Conservation (phyloP, 2,888 invertebrate genomes). For the Pediacus dermestoides region DNA sequence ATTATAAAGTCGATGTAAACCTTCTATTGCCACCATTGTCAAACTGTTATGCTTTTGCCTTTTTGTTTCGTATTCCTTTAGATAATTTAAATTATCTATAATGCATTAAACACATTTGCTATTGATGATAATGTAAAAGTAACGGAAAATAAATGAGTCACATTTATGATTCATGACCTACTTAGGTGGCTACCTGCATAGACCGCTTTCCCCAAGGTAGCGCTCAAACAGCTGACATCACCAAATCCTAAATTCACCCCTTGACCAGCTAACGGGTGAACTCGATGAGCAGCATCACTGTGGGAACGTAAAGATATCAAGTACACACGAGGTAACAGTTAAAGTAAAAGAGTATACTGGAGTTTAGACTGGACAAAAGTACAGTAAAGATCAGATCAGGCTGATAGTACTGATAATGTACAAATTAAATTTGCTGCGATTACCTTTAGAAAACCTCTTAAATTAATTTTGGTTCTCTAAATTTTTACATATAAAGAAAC, state of each 20-base stretch:
- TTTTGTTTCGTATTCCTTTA: constrained; percentile 78
- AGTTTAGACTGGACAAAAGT: too few relatives aligned
- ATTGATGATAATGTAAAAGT: too few relatives aligned
- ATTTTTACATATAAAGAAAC: too few relatives aligned
- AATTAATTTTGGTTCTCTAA: too few relatives aligned
- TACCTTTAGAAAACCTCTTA: too few relatives aligned
- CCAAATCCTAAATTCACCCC: constrained; percentile 98
- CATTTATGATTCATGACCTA: too few relatives aligned
- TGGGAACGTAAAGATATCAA: constrained; percentile 28
- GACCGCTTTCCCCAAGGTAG: constrained; percentile 65
- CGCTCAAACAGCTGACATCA: constrained; percentile 75
- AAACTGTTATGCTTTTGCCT: constrained; percentile 86
- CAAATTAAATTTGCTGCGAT: too few relatives aligned
- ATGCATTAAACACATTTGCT: not conserved
- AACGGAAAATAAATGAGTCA: too few relatives aligned
- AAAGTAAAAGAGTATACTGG: too few relatives aligned
- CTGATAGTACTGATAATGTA: too few relatives aligned
- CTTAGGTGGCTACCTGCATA: constrained; percentile 72
- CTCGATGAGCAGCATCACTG: constrained; percentile 83
- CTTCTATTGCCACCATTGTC: constrained; percentile 82
- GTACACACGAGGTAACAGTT: constrained; percentile 14
- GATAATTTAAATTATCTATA: constrained; percentile 63
- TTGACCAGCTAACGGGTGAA: constrained; percentile 96
- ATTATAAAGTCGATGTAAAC: constrained; percentile 78
- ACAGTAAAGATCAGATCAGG: too few relatives aligned